Percentiles rank a stretch among this genome's conserved stretches.
Conservation (phyloP, 2,113 vertebrate genomes). For the Hippolais icterina region DNA sequence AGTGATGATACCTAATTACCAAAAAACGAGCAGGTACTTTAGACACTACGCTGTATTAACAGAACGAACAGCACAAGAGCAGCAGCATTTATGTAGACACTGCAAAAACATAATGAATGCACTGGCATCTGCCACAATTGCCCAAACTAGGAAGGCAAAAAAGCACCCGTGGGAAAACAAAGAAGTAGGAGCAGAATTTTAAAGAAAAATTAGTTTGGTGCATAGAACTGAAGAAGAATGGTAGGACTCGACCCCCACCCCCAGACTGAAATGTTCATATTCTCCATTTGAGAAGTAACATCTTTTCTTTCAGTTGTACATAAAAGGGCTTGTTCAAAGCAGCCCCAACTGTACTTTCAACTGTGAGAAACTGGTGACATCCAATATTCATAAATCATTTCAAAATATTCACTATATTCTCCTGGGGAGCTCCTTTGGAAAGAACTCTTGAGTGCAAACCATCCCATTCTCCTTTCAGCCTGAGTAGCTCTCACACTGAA, state of each 20-base stretch:
- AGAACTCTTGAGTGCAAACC: background rate
- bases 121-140: background rate
- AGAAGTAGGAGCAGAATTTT: background rate
- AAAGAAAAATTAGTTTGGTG: background rate
- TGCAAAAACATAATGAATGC: background rate
- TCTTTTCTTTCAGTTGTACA: background rate
- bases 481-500: background rate
- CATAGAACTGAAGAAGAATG: background rate
- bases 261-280: rapidly evolving
- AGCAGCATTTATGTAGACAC: background rate
- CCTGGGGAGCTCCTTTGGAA: background rate
- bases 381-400: background rate
- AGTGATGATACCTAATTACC: background rate
- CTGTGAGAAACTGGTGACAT: background rate
- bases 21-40: background rate
- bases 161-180: background rate
- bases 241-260: rapidly evolving
- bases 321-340: background rate
- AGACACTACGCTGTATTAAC: background rate
- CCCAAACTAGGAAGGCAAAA: background rate
- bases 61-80: background rate
- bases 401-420: background rate
- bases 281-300: background rate
- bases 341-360: background rate
- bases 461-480: background rate